These are phyloP conservation scores for Scomberomorus guttatus DNA, from an alignment of 2,797 vertebrate genomes.

Conservation along the genomic window DNA sequence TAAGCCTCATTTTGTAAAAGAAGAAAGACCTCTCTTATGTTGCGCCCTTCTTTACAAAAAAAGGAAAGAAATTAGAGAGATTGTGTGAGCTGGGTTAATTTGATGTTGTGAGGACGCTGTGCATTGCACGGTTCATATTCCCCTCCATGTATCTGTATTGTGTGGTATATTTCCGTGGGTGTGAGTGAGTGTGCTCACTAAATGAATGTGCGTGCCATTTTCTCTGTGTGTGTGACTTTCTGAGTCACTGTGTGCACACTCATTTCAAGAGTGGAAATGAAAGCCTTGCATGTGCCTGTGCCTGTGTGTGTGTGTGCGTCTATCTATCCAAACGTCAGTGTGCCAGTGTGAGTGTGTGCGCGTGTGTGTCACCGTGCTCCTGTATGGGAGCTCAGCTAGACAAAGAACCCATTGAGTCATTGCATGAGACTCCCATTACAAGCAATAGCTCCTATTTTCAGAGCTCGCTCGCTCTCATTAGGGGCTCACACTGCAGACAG, in stretches of 20 bases:
- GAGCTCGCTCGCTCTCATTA: constrained; percentile 74
- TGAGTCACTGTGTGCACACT: constrained; percentile 29
- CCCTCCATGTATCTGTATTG: constrained; percentile 20
- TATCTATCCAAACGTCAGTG: constrained; percentile 41
- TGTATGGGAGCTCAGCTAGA: constrained; percentile 65
- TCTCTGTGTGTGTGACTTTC: constrained; percentile 23
- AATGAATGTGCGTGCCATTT: constrained; percentile 24
- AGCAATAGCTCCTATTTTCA: constrained; percentile 76
- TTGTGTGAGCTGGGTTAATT: constrained; percentile 66
- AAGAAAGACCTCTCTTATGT: constrained; percentile 47
- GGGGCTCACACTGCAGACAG: constrained; percentile 57
- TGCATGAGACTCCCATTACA: constrained; percentile 73
- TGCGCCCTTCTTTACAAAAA: constrained; percentile 32
- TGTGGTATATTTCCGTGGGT: constrained; percentile 10
- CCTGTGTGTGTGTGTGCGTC: constrained; percentile 30
- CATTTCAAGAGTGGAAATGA: constrained; percentile 46
- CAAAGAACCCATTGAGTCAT: constrained; percentile 81
- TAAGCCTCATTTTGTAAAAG: constrained; percentile 65
- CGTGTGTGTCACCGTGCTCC: constrained; percentile 44
- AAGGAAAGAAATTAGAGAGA: constrained; percentile 37
- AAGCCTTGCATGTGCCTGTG: constrained; percentile 38
- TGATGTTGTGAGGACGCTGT: constrained; percentile 48
- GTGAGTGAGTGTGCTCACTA: neutral
- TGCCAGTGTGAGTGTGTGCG: constrained; percentile 9
- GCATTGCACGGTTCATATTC: constrained; percentile 37